Base-by-base conservation (phyloP, 2,113 vertebrate genomes). In the Zeus faber region DNA sequence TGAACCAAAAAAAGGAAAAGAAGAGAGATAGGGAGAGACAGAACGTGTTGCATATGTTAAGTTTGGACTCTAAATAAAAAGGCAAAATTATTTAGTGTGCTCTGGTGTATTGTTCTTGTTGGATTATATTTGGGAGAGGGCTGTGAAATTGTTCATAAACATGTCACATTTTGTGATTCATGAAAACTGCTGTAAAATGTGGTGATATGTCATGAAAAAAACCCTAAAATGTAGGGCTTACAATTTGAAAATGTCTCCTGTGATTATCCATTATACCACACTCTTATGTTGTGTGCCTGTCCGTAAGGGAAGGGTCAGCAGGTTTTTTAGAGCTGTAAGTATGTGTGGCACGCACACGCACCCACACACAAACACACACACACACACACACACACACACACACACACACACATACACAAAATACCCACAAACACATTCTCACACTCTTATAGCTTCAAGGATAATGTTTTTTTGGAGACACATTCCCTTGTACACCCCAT, bases 1-100 rank as follows among this genome's bases (percentile, higher is more conserved):
- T 23, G 23, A 11, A 64, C 27, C 57, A 65, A 49, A 67, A 54
- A 49, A 50, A 60, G 65, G 49, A 67, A 54, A 49, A 50, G 56
- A 63, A 35, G 23, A 26, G 41, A 31, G 27, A 16, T 22, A 49
- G 13, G 11, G 8, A 23, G 54, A 51, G 43, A 22, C 4, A 44
- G 7, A 26, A 17, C 18, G n/a, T n/a, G n/a, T n/a, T n/a, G n/a
- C n/a, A n/a, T n/a, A n/a, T n/a, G 9, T 43, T 35, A 39, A 35
- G 14, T 7, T 35, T 35, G 22, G 64, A 62, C 52, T n/a, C n/a
- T n/a, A 39, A 55, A 53, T 25, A 49, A 23, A 27, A 2, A 26
- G 24, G n/a, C 10, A 29, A 18, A 11, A 26, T 1, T 14, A 35
- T 35, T 9, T 35, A 13, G 33, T 35, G 33, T 2, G 33, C 14